phyloP scores from a whole-genome alignment of 2,797 vertebrate genomes.

The Australoheros facetus region DNA sequence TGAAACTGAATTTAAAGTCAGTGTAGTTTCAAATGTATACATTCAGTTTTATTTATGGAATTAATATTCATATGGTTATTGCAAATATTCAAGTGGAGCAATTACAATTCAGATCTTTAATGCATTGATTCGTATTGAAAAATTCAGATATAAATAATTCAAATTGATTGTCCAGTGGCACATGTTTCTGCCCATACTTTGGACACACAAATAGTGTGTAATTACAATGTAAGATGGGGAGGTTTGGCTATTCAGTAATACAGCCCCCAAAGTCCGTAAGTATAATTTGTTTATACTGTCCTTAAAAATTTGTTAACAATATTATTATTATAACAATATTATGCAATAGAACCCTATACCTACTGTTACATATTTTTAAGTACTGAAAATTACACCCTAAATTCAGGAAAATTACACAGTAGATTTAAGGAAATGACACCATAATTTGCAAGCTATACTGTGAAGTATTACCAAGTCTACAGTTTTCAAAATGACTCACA shows the following conservation, averaged over 20 bases:
- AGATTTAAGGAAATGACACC: not conserved
- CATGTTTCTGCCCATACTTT: too few species aligned
- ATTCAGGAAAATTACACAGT: not conserved
- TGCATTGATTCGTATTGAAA: not conserved
- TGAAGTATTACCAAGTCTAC: not conserved
- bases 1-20: too few species aligned
- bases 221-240: not conserved
- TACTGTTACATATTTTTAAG: not conserved
- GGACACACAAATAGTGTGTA: not conserved
- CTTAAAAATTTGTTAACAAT: not conserved
- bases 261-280: not conserved
- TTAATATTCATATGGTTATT: too few species aligned
- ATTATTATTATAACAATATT: too few species aligned
- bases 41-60: too few species aligned
- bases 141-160: not conserved
- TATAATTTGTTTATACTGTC: not conserved
- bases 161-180: not conserved
- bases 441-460: not conserved
- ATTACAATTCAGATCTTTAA: not conserved
- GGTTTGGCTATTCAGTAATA: not conserved
- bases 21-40: too few species aligned
- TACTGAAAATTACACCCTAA: not conserved
- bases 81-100: not conserved
- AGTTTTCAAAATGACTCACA: slow-evolving; percentile 10
- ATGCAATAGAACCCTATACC: not conserved